Percentiles rank a stretch among this genome's conserved stretches.
Conservation (phyloP, 2,113 vertebrate species). For the Philantomba maxwellii region DNA sequence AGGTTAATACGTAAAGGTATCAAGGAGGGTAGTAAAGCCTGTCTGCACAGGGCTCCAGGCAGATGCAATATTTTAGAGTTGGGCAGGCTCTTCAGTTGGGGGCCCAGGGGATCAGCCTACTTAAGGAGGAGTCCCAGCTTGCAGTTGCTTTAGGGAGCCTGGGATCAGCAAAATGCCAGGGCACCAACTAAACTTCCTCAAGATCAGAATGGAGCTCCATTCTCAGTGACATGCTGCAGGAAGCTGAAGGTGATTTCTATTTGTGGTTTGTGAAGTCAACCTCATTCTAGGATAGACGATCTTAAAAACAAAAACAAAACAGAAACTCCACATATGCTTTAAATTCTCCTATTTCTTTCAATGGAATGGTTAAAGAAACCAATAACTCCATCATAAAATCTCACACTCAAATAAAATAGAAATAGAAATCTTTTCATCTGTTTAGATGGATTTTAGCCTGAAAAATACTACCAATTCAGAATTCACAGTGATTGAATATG, state of each 20-base stretch:
- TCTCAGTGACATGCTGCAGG: neutral
- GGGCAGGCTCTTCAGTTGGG: neutral
- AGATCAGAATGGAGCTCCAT: neutral
- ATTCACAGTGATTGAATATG: neutral
- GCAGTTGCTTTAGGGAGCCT: neutral
- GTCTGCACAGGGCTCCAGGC: neutral
- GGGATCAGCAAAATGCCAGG: neutral
- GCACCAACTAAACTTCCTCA: neutral
- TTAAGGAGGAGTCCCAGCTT: neutral
- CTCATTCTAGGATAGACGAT: neutral
- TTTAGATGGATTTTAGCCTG: neutral
- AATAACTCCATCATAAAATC: neutral
- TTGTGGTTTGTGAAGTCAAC: neutral
- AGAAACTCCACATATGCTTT: neutral
- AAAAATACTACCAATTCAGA: constrained; percentile 5
- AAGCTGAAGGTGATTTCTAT: neutral
- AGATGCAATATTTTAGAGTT: neutral
- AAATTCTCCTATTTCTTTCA: neutral
- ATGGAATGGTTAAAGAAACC: neutral
- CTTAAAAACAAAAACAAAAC: neutral
- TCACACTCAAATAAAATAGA: neutral
- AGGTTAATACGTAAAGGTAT: neutral
- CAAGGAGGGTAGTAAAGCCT: neutral
- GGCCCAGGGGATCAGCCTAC: neutral
- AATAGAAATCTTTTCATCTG: constrained; percentile 13